Conservation (phyloP, 2,113 vertebrate species). For the Beaufortia kweichowensis region DNA sequence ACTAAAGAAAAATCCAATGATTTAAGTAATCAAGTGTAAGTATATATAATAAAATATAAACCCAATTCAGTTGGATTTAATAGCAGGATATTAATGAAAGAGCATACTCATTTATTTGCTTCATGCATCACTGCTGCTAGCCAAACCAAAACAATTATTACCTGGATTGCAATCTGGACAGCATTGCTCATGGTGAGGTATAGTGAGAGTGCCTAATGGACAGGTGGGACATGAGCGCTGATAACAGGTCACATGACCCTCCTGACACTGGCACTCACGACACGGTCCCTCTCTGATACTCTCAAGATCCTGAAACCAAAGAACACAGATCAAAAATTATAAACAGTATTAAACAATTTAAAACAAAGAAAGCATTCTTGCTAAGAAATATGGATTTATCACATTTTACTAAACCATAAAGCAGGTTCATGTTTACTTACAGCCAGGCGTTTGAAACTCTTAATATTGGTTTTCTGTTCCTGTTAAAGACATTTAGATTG, state of each 20-base stretch:
- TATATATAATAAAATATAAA: not conserved
- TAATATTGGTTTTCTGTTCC: constrained; percentile 57
- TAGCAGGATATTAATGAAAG: not conserved
- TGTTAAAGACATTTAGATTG: constrained; percentile 23
- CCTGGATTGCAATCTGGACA: constrained; percentile 84
- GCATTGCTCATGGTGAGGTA: constrained; percentile 70
- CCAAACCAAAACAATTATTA: constrained; percentile 69
- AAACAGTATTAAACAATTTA: not conserved
- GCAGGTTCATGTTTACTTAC: constrained; percentile 51
- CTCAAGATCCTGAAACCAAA: constrained; percentile 69
- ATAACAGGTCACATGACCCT: constrained; percentile 79
- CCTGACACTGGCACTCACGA: constrained; percentile 79
- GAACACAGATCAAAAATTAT: not conserved
- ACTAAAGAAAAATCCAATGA: not conserved
- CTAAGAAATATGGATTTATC: no score
- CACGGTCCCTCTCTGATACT: constrained; percentile 80
- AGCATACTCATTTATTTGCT: not conserved
- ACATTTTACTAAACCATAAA: not conserved
- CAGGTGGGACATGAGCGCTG: constrained; percentile 82
- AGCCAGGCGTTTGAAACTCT: constrained; percentile 63
- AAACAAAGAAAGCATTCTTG: not conserved
- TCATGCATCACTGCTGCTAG: not conserved
- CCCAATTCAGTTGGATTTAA: not conserved
- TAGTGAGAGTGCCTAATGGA: constrained; percentile 71
- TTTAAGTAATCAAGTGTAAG: no score